Evolutionary conservation across 2,113 vertebrate genomes (phyloP), one percentile per base, ranked within the genome.

Genomic region (Chroicocephalus ridibundus): DNA sequence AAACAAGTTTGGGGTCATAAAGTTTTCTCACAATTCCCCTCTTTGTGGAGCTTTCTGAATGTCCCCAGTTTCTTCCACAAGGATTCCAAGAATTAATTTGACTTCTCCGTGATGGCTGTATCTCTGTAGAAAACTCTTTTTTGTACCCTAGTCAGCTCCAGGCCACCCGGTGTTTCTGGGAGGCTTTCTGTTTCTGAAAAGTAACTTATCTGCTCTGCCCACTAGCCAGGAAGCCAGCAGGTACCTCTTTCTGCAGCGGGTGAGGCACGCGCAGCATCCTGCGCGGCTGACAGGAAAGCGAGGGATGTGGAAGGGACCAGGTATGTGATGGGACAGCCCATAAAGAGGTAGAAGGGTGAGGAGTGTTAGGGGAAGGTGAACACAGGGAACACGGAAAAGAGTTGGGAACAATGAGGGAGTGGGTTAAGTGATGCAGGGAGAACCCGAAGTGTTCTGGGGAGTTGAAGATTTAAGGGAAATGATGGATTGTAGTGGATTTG

Each of bases 21-120:
- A 78, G 66, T 79, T 93, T 91, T 84, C 77, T 96, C 61, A 95
- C 91, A 95, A 61, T 96, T 27, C 16, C 31, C 9, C 10, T 91
- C 91, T 94, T 97, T 96, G 94, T 95, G 83, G 61, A 89, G 77
- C 40, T 91, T 91, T 75, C 84, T 96, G 89, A 93, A 91, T 84
- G 52, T 40, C 57, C 58, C 66, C 24, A 8, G 7, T 91, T 93
- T 74, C 84, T 80, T 91, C 62, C 86, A 75, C 61, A 36, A 75
- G 38, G 87, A 82, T 95, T 93, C 91, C 81, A 72, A 65, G 89
- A 93, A 89, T 72, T 71, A 68, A 81, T 75, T 78, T 71, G 49
- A 94, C 86, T 91, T 71, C 55, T 75, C 44, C 78, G 42, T 55
- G 68, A 44, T 22, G 51, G 25, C 72, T 58, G 5, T 49, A 40